These are phyloP conservation scores for Therioaphis trifolii DNA, from an alignment of 2,888 invertebrate genomes.

Conservation along the genomic window DNA sequence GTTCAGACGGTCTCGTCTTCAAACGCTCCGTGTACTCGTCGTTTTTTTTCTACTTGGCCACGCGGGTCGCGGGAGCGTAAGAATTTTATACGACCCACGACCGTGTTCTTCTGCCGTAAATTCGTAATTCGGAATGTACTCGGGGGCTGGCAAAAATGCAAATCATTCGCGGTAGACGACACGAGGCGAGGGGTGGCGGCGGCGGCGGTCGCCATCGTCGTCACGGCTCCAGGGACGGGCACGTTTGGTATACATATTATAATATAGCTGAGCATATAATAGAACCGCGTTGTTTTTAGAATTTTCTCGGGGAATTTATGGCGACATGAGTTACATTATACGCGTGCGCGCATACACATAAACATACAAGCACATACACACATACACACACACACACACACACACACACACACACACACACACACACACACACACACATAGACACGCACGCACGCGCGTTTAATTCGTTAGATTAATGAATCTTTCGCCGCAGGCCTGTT, in stretches of 20 bases:
- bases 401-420: too few relatives aligned
- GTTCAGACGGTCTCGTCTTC: too few relatives aligned
- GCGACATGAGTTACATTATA: background rate
- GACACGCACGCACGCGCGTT: too few relatives aligned
- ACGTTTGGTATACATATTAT: background rate
- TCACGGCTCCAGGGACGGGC: background rate
- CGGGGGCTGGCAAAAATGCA: background rate
- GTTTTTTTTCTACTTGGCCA: background rate
- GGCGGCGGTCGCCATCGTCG: background rate
- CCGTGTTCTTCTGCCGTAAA: background rate
- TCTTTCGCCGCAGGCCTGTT: background rate
- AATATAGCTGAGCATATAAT: background rate
- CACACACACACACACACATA: too few relatives aligned
- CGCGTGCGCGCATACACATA: too few relatives aligned
- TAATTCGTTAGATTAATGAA: slow-evolving; percentile 36
- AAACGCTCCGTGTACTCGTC: background rate
- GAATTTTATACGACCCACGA: background rate
- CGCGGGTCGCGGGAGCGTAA: background rate
- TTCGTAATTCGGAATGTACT: background rate
- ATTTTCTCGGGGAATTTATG: slow-evolving; percentile 37
- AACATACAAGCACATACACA: too few relatives aligned
- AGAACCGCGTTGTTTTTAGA: slow-evolving; percentile 25
- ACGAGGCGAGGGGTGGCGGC: too few relatives aligned
- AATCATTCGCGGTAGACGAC: slow-evolving; percentile 17
- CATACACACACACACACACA: too few relatives aligned